A percentile compares a stretch with the other conserved stretches of the same genome.
Evolutionary conservation across 2,797 vertebrate species (phyloP).

Genomic region (Alfaro cultratus): DNA sequence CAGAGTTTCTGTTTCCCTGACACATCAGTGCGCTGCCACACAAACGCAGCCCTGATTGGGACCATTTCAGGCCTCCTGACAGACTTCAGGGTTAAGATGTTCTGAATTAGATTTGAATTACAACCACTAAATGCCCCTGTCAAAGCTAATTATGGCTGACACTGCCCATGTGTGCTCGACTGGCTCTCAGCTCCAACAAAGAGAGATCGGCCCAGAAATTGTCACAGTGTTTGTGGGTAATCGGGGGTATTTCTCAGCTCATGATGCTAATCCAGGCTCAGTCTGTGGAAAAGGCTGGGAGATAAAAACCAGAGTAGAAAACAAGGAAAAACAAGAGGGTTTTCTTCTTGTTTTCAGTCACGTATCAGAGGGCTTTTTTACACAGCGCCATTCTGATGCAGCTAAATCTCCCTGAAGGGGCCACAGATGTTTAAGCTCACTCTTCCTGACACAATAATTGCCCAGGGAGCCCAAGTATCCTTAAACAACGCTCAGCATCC

Average conservation of each 20-base stretch:
- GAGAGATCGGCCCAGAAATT: constrained; percentile 89
- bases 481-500: constrained; percentile 79
- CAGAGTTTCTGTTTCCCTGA: constrained; percentile 92
- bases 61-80: constrained; percentile 93
- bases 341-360: constrained; percentile 4
- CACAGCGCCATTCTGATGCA: constrained; percentile 46
- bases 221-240: constrained; percentile 91
- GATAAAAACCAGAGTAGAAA: constrained; percentile 19
- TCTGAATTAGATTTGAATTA: constrained; percentile 99
- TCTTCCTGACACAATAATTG: constrained; percentile 96
- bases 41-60: constrained; percentile 85
- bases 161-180: constrained; percentile 90
- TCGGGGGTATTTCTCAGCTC: constrained; percentile 87
- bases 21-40: constrained; percentile 91
- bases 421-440: constrained; percentile 90
- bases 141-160: constrained; percentile 96
- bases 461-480: constrained; percentile 75
- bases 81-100: constrained; percentile 99
- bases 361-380: constrained; percentile 4
- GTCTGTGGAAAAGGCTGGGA: constrained; percentile 76
- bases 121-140: constrained; percentile 99
- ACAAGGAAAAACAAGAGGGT: constrained; percentile 9
- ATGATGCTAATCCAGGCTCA: constrained; percentile 85
- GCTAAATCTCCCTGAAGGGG: constrained; percentile 80
- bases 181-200: constrained; percentile 91